These are phyloP conservation scores for Protomyctophum bolini DNA, from an alignment of 2,113 vertebrate genomes.

Conservation along the genomic window DNA sequence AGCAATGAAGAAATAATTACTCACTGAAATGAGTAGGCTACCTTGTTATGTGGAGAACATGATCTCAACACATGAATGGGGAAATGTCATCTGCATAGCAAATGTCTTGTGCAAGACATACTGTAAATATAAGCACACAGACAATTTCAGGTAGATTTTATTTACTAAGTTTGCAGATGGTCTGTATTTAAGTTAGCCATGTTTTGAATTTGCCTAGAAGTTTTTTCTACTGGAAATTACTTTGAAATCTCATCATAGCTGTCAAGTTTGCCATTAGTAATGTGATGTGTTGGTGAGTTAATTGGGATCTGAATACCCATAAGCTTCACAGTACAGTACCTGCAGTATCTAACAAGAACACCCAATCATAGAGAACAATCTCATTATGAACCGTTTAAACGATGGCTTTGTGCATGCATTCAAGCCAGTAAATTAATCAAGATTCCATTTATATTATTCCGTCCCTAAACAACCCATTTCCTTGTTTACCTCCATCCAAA, in stretches of 20 bases:
- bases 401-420: background rate
- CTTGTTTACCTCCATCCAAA: constrained; percentile 26
- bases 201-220: background rate
- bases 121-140: background rate
- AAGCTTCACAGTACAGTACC: too few relatives aligned
- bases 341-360: too few relatives aligned
- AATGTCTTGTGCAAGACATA: constrained; percentile 28
- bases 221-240: background rate
- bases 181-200: background rate
- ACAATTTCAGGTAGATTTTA: background rate
- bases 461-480: background rate
- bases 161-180: background rate
- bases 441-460: constrained; percentile 21
- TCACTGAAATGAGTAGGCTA: constrained; percentile 53
- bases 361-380: background rate
- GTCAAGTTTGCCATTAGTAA: background rate
- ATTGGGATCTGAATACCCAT: background rate
- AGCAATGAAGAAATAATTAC: constrained; percentile 65
- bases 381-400: background rate
- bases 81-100: constrained; percentile 35
- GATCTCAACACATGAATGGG: constrained; percentile 41
- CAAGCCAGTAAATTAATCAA: background rate
- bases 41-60: constrained; percentile 48
- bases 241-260: constrained; percentile 1
- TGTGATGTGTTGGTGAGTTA: background rate